Evolutionary conservation across 2,113 vertebrate genomes (phyloP).

Genomic region (Phocoena phocoena): DNA sequence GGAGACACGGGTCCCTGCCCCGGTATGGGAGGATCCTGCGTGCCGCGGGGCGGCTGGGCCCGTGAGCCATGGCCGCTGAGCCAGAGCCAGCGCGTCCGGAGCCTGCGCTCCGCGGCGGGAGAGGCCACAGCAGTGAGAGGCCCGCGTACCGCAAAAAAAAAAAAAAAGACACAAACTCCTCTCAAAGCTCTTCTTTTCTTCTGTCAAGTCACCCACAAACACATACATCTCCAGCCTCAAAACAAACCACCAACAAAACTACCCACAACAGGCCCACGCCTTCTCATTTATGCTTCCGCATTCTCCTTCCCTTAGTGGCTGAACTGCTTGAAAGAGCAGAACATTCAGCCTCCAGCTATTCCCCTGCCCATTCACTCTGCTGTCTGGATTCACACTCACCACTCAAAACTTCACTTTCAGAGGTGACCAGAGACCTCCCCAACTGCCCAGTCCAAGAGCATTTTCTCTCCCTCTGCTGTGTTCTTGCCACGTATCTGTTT

Average conservation of each 20-base stretch:
- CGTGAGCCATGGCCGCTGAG: too few species aligned
- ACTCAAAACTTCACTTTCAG: background rate
- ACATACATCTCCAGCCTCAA: background rate
- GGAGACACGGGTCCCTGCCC: too few species aligned
- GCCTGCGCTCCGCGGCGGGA: too few species aligned
- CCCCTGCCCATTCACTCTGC: background rate
- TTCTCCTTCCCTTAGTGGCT: background rate
- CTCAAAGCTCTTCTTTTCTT: background rate
- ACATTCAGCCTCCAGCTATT: background rate
- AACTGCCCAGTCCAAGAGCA: background rate
- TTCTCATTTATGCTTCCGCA: background rate
- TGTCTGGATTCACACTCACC: background rate
- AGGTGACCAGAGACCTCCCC: background rate
- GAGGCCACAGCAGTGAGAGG: too few species aligned
- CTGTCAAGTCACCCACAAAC: background rate
- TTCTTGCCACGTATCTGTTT: background rate
- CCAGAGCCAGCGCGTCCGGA: too few species aligned
- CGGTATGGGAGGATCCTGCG: accelerated
- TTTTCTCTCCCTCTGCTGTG: background rate
- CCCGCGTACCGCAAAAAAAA: background rate
- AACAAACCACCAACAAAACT: background rate
- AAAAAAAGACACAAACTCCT: background rate
- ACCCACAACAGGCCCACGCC: too few species aligned
- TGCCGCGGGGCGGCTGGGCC: too few species aligned
- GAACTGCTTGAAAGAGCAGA: background rate